Percentiles rank a stretch among this genome's conserved stretches.
Conservation (phyloP, 2,888 invertebrate species). For the Drosophila glabriapex region DNA sequence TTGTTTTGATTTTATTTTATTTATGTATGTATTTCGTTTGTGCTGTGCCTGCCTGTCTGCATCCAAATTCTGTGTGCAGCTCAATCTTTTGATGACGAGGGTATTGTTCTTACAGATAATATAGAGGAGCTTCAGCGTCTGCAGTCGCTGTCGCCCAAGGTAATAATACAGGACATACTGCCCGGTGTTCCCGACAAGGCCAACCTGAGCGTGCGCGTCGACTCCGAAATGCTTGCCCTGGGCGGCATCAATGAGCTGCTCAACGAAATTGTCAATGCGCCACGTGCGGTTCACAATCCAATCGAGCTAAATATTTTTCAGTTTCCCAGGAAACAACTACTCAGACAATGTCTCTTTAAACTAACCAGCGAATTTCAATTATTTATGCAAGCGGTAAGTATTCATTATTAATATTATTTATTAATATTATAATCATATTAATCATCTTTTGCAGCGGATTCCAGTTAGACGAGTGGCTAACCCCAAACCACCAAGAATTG, state of each 20-base stretch:
- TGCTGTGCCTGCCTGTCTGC: conserved; percentile 42
- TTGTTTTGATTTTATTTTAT: conserved; percentile 55
- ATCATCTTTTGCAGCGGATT: conserved; percentile 37
- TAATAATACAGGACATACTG: conserved; percentile 75
- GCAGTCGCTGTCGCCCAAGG: conserved; percentile 75
- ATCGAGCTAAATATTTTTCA: conserved; percentile 45
- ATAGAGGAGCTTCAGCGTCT: conserved; percentile 78
- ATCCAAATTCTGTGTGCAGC: conserved; percentile 50
- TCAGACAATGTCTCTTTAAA: conserved; percentile 41
- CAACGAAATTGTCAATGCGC: conserved; percentile 46
- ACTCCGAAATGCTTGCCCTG: conserved; percentile 67
- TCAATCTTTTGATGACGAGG: conserved; percentile 82
- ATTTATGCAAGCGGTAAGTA: conserved; percentile 76
- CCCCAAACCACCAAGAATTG: not conserved
- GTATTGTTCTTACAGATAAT: conserved; percentile 82
- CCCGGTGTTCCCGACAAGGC: conserved; percentile 68
- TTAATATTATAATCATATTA: not conserved
- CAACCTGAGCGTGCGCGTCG: conserved; percentile 72
- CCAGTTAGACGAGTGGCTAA: conserved; percentile 31
- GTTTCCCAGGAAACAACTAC: conserved; percentile 32
- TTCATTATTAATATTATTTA: not conserved
- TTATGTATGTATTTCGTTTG: conserved; percentile 54
- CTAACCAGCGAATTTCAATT: conserved; percentile 65
- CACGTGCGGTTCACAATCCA: conserved; percentile 35
- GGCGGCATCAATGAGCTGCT: conserved; percentile 27